Base-by-base conservation (phyloP, 2,888 invertebrate genomes). In the Orchestes rusci region DNA sequence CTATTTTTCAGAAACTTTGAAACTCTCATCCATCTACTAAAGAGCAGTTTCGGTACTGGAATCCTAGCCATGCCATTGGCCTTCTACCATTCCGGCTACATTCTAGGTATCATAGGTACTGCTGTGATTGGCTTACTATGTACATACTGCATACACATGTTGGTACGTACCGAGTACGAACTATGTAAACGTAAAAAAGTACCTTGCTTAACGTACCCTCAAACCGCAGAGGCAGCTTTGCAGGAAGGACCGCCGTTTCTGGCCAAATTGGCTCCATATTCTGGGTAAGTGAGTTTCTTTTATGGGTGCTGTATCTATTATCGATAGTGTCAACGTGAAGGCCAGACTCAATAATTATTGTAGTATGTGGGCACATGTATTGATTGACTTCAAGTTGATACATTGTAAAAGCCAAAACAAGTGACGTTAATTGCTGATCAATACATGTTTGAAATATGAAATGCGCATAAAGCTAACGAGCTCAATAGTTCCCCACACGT, bases 141-240 rank as follows among this genome's bases (percentile, higher is more conserved):
- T 69, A 87, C 92, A 3, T 94, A 95, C 68, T 95, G 95, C 64
- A 93, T 96, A 69, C 90, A 94, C 64, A 73, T 93, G 51, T 72
- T 97, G 51, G 80, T 93, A 16, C 78, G 76, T 61, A 73, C 79
- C 0, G 76, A 81, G 63, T 82, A 80, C 59, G 75, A 71, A 41
- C 65, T 80, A 2, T 82, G 82, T 59, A 73, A 73, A 51, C 66
- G 76, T 16, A 71, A 61, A 31, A 71, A 71, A 58, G 68, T 74
- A 27, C 66, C 68, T 59, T 69, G 70, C 56, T 67, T 94, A 64
- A 81, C 79, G 31, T 94, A 93, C 68, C 87, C 90, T 0, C 78
- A 76, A 1, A 89, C 85, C 0, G 86, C 88, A 0, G 84, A 88
- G 63, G 76, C 80, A 0, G 85, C 89, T 0, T 70, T 94, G 16